Conservation (phyloP, 1,140 invertebrate genomes). For the Helicoverpa armigera region DNA sequence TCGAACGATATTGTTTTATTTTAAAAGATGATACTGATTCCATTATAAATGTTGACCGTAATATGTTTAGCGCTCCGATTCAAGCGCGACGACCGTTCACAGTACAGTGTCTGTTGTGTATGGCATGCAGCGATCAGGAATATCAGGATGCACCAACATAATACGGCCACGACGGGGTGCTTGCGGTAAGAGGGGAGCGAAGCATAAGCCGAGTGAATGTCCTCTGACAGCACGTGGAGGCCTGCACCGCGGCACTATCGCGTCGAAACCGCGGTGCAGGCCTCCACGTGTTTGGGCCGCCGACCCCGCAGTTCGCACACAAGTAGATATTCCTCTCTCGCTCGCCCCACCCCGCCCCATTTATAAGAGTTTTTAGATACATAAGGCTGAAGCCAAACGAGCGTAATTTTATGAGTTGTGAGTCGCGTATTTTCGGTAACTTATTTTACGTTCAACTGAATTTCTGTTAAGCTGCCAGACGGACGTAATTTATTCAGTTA, state of each 20-base stretch:
- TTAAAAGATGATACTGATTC: conserved; percentile 57
- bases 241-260: conserved; percentile 78
- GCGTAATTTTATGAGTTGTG: no score
- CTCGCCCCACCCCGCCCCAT: conserved; percentile 68
- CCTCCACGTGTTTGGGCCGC: conserved; percentile 84
- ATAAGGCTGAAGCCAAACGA: no score
- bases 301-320: conserved; percentile 73
- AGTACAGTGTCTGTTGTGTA: conserved; percentile 74
- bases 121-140: conserved; percentile 79
- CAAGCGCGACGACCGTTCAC: conserved; percentile 70
- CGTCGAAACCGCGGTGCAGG: conserved; percentile 77
- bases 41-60: conserved; percentile 49
- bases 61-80: conserved; percentile 52
- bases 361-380: conserved; percentile 34
- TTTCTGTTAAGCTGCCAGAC: no score
- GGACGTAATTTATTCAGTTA: no score
- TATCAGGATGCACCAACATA: conserved; percentile 79
- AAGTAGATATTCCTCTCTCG: conserved; percentile 61
- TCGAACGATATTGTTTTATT: conserved; percentile 60
- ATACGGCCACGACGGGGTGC: conserved; percentile 68
- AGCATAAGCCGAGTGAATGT: conserved; percentile 80
- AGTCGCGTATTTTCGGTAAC: no score
- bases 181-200: conserved; percentile 68
- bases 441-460: no score
- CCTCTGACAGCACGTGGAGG: conserved; percentile 83